Evolutionary conservation across 2,113 vertebrate species (phyloP), one percentile per base, ranked within the genome.

Genomic region (Casuarius casuarius): DNA sequence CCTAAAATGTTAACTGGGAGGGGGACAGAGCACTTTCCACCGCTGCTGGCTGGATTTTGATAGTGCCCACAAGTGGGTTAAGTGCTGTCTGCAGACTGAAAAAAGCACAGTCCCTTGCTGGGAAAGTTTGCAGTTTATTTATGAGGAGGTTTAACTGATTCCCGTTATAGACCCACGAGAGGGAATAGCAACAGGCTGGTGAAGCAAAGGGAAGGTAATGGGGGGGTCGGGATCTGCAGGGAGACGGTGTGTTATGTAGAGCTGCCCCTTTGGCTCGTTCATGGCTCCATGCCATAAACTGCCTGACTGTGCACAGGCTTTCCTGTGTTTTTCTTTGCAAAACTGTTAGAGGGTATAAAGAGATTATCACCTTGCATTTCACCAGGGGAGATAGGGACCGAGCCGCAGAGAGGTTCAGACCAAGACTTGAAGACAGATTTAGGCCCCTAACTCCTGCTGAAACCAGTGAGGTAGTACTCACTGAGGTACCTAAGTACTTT

Each of bases 281-380:
- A 1, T 12, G 61, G 35, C 54, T 78, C 66, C 14, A 0, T 18
- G 20, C 61, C 68, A 23, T 29, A 4, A 72, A 33, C 35, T 12
- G 28, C 59, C 70, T 0, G 2, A 22, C 44, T 0, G 1, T 33
- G 23, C 66, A n/a, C 10, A 17, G 1, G 2, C n/a, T 72, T 77
- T 56, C 16, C 9, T 28, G 25, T 49, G 46, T 18, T 68, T 52
- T 75, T 48, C 29, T 35, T 63, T 51, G n/a, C 40, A 58, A 33
- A 68, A 17, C 33, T 33, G 2, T 13, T 56, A 31, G 28, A 46
- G 59, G 19, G 4, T 29, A 7, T 66, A 76, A 84, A 70, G 63
- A 51, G 44, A 26, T 35, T 65, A 44, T 38, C 20, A 52, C 74
- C 35, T 73, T 3, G 1, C 33, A 12, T 72, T 78, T 73, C 46